Percentiles rank a stretch among this genome's conserved stretches.
Conservation (phyloP, 2,113 vertebrate species). For the Pollachius pollachius region DNA sequence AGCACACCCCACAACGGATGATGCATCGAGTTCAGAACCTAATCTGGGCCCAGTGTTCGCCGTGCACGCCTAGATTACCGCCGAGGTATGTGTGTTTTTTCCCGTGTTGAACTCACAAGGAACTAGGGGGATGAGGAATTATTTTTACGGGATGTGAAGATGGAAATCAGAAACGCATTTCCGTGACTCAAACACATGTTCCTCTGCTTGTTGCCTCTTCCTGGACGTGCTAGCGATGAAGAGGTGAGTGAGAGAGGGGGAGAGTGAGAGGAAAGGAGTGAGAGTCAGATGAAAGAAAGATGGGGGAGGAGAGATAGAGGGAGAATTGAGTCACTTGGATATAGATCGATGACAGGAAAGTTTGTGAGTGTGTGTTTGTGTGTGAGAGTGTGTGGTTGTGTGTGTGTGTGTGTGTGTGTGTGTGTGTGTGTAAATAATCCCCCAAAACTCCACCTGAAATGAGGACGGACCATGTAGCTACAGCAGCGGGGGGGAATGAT, state of each 20-base stretch:
- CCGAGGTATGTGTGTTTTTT: too few species aligned
- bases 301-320: constrained; percentile 9
- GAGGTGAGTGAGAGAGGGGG: constrained; percentile 31
- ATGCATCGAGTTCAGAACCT: too few species aligned
- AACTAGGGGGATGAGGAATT: too few species aligned
- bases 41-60: too few species aligned
- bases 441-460: constrained; percentile 16
- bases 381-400: too few species aligned
- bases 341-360: constrained; percentile 65
- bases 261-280: background rate
- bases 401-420: too few species aligned
- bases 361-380: too few species aligned
- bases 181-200: background rate
- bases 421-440: constrained; percentile 24
- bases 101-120: too few species aligned
- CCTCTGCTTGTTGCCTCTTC: constrained; percentile 11
- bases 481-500: constrained; percentile 8
- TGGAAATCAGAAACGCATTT: background rate
- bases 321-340: constrained; percentile 63
- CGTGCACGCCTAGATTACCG: too few species aligned
- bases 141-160: background rate
- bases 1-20: too few species aligned
- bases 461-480: constrained; percentile 2
- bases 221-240: constrained; percentile 58
- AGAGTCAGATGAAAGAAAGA: constrained; percentile 30